Conservation (phyloP, 2,797 vertebrate species). For the Nothura maculosa region DNA sequence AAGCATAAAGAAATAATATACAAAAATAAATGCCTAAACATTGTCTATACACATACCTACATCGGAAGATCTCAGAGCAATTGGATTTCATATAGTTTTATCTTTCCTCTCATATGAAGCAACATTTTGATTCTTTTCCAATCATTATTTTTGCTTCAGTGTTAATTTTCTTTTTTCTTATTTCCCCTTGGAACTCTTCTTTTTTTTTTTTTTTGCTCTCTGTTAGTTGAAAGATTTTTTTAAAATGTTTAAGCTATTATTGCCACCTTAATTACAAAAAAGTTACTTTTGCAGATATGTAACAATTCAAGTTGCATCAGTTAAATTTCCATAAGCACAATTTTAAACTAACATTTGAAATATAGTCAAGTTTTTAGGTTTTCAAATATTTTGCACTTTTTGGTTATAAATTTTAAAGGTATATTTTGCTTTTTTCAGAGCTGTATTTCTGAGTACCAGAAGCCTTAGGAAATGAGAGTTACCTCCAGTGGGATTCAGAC, state of each 20-base stretch:
- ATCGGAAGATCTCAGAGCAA: neutral
- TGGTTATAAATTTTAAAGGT: neutral
- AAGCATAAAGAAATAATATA: neutral
- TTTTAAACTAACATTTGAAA: neutral
- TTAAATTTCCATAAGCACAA: neutral
- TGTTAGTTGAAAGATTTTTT: neutral
- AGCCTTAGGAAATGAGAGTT: neutral
- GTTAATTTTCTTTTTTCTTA: neutral
- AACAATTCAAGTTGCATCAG: neutral
- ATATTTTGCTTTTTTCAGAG: neutral
- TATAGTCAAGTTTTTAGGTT: neutral
- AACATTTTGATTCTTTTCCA: neutral
- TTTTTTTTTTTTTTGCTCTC: too few relatives aligned
- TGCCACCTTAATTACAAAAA: neutral
- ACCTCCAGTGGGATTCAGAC: neutral
- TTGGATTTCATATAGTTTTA: neutral
- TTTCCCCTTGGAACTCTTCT: neutral
- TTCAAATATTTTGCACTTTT: neutral
- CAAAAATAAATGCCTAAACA: constrained; percentile 43
- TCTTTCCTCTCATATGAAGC: neutral
- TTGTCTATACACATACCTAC: neutral
- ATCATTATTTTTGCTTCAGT: neutral
- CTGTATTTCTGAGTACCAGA: neutral
- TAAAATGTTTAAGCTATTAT: neutral
- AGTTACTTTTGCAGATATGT: neutral